Percentiles rank a stretch among this genome's conserved stretches.
Evolutionary conservation across 2,113 vertebrate genomes (phyloP).

Genomic region (human): GRCh38 chr18:76915501-76916000

Average conservation of each 20-base stretch:
- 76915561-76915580: neutral
- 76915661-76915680: constrained; percentile 93
- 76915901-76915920: no score
- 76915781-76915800: constrained; percentile 96
- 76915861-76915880: neutral
- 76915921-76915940: neutral
- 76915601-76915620: neutral
- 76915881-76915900: neutral
- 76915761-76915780: constrained; percentile 94
- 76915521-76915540: no score
- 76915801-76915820: constrained; percentile 91
- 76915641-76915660: constrained; percentile 94
- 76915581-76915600: rapidly evolving
- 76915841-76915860: constrained; percentile 88
- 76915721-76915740: constrained; percentile 94
- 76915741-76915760: constrained; percentile 95
- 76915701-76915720: constrained; percentile 96
- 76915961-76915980: neutral
- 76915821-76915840: constrained; percentile 74
- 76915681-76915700: constrained; percentile 97
- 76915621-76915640: neutral
- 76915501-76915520: no score
- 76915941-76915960: neutral
- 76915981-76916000: neutral
- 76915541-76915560: rapidly evolving